A percentile compares a stretch with the other conserved stretches of the same genome.
These are phyloP conservation scores for Drosophila lini DNA, from an alignment of 1,140 invertebrate species.

Conservation along the genomic window DNA sequence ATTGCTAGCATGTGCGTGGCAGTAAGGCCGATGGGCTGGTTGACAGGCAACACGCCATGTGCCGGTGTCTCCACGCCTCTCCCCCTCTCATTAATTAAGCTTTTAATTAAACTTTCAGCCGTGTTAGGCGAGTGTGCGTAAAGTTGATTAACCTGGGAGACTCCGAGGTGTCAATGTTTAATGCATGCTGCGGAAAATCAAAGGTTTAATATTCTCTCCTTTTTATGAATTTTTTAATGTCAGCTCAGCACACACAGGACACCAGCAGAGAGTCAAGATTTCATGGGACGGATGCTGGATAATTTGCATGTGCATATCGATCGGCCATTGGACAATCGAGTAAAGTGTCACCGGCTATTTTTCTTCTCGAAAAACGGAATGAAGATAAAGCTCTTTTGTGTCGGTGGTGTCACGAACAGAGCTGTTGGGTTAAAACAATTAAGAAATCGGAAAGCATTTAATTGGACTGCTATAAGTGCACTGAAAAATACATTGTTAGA, in stretches of 20 bases:
- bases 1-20: conserved; percentile 81
- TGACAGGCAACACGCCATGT: conserved; percentile 47
- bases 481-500: neutral
- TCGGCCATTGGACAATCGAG: conserved; percentile 22
- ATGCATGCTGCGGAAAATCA: conserved; percentile 48
- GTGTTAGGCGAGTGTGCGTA: conserved; percentile 75
- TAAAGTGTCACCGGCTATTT: conserved; percentile 30
- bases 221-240: conserved; percentile 37
- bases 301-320: conserved; percentile 59
- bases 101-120: conserved; percentile 80
- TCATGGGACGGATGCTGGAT: conserved; percentile 16
- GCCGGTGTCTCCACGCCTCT: neutral
- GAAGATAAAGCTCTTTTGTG: conserved; percentile 30
- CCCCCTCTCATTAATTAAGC: conserved; percentile 67
- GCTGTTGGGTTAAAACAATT: conserved; percentile 26
- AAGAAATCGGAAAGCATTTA: conserved; percentile 29
- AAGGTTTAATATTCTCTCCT: conserved; percentile 8
- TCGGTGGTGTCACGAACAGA: conserved; percentile 25
- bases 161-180: conserved; percentile 68
- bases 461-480: conserved; percentile 1
- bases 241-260: conserved; percentile 15
- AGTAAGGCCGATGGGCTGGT: conserved; percentile 41
- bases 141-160: conserved; percentile 74
- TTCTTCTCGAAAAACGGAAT: conserved; percentile 8
- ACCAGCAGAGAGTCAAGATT: conserved; percentile 12